phyloP scores from a whole-genome alignment of 2,888 invertebrate genomes.

The Nysson spinosus region DNA sequence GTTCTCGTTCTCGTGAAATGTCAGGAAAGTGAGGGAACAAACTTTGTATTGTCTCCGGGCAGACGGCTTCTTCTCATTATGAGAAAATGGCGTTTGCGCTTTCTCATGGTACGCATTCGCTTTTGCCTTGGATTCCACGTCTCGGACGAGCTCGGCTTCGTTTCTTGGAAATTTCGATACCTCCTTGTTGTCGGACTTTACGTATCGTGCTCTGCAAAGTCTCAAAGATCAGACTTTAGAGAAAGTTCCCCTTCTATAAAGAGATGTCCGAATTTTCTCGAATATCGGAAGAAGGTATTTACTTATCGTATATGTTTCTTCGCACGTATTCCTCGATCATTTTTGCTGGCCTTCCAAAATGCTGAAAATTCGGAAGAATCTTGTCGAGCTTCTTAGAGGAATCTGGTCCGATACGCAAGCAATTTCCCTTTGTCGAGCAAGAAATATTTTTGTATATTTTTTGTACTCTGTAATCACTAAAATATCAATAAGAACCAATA shows the following conservation, averaged over 20 bases:
- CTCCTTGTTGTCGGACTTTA: constrained; percentile 43
- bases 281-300: too few species aligned
- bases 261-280: too few species aligned
- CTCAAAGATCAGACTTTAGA: background rate
- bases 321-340: constrained; percentile 46
- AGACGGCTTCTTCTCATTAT: constrained; percentile 6
- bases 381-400: constrained; percentile 33
- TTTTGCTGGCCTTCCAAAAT: constrained; percentile 46
- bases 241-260: too few species aligned
- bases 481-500: too few species aligned
- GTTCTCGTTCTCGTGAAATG: too few species aligned
- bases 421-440: constrained; percentile 21
- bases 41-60: constrained; percentile 36
- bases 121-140: constrained; percentile 24
- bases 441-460: constrained; percentile 23
- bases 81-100: background rate
- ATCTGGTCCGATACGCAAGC: constrained; percentile 1
- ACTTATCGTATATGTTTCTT: constrained; percentile 54
- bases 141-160: constrained; percentile 3
- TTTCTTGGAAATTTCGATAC: constrained; percentile 20
- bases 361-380: constrained; percentile 50
- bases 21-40: constrained; percentile 13
- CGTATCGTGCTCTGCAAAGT: constrained; percentile 35
- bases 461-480: constrained; percentile 29
- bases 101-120: constrained; percentile 12